phyloP scores from a whole-genome alignment of 1,140 invertebrate genomes.

The Telenomus remus region DNA sequence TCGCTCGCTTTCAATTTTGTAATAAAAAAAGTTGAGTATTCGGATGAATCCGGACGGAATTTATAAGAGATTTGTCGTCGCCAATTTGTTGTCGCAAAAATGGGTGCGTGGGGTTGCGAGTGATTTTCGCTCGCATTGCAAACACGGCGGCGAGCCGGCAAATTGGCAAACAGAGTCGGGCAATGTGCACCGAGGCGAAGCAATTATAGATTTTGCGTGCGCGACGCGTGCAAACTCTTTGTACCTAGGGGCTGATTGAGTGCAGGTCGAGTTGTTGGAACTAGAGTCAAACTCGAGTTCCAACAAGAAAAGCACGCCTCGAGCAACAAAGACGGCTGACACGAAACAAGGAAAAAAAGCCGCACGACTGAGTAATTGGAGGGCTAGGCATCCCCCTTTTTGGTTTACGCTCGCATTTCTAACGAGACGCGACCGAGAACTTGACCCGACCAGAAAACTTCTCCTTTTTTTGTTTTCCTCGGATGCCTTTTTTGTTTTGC shows the following conservation, averaged over 20 bases:
- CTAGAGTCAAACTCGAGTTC: constrained; percentile 36
- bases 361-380: constrained; percentile 56
- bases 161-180: constrained; percentile 54
- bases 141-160: constrained; percentile 47
- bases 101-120: constrained; percentile 7
- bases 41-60: background rate
- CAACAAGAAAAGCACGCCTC: constrained; percentile 53
- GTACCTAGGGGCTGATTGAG: constrained; percentile 52
- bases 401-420: constrained; percentile 54
- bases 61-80: constrained; percentile 3
- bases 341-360: constrained; percentile 24
- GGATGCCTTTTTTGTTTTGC: background rate
- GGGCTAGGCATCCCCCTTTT: constrained; percentile 52
- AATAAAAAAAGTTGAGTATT: background rate
- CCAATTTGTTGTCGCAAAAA: constrained; percentile 29
- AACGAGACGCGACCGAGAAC: constrained; percentile 56
- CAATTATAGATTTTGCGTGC: constrained; percentile 58
- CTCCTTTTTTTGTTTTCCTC: constrained; percentile 22
- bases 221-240: constrained; percentile 58
- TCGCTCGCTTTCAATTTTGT: too few species aligned
- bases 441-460: constrained; percentile 49
- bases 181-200: constrained; percentile 54
- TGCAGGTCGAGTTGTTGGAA: constrained; percentile 52
- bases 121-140: constrained; percentile 31
- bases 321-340: constrained; percentile 26